These are phyloP conservation scores for Drosophila neonasuta DNA, from an alignment of 2,888 invertebrate genomes.

Conservation along the genomic window DNA sequence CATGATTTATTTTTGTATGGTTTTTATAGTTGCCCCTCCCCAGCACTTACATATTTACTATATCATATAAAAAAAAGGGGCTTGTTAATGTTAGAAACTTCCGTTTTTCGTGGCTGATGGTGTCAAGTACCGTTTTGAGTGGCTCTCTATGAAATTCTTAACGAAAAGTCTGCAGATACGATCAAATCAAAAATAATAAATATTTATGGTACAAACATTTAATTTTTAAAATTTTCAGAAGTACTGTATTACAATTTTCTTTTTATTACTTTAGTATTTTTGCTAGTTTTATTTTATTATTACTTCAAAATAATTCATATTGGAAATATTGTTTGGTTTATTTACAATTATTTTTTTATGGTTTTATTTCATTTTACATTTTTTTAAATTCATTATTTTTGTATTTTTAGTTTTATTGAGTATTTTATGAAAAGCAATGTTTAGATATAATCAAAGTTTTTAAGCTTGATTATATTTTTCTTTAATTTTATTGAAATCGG, in stretches of 20 bases:
- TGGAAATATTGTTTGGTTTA: too few relatives aligned
- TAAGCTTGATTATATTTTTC: background rate
- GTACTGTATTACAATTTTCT: background rate
- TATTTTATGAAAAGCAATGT: too few relatives aligned
- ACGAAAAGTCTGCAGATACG: background rate
- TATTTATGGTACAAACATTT: background rate
- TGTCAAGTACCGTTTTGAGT: slow-evolving; percentile 8
- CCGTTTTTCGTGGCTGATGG: slow-evolving; percentile 26
- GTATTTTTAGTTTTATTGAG: too few relatives aligned
- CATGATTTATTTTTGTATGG: slow-evolving; percentile 25
- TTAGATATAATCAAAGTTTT: too few relatives aligned
- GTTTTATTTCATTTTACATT: too few relatives aligned
- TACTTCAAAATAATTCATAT: too few relatives aligned
- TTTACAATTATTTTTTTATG: too few relatives aligned
- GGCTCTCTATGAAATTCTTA: background rate
- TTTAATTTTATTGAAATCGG: slow-evolving; percentile 1
- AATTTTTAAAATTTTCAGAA: background rate
- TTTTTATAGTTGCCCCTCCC: slow-evolving; percentile 17
- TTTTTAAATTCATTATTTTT: too few relatives aligned
- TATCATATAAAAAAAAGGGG: slow-evolving; percentile 8
- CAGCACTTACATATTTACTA: background rate
- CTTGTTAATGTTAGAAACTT: slow-evolving; percentile 32
- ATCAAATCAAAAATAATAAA: background rate
- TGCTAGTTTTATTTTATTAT: too few relatives aligned
- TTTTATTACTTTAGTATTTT: background rate